These are phyloP conservation scores for Luffia ferchaultella DNA, from an alignment of 2,888 invertebrate species.

Conservation along the genomic window DNA sequence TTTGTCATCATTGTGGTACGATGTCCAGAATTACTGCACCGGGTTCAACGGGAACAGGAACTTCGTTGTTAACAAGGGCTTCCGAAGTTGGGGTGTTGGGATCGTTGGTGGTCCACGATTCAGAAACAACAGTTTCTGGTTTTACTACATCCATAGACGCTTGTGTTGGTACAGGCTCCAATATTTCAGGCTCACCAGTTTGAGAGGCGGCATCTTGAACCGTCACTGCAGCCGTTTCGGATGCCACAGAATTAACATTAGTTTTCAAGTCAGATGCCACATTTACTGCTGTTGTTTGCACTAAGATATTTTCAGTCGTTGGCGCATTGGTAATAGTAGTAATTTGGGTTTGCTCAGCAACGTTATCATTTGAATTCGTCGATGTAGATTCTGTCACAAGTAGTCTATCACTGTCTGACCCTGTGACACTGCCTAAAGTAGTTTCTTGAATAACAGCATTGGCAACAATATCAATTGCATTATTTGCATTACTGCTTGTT, in stretches of 20 bases:
- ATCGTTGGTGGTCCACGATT: constrained; percentile 2
- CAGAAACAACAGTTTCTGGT: background rate
- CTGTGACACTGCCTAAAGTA: no score
- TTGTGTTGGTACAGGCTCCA: background rate
- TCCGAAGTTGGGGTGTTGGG: background rate
- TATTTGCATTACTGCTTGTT: no score
- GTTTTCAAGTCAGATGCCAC: background rate
- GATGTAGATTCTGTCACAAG: background rate
- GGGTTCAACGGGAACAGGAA: constrained; percentile 27
- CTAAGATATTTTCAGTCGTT: background rate
- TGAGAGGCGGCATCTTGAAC: background rate
- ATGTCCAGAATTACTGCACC: constrained; percentile 43
- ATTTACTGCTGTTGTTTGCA: background rate
- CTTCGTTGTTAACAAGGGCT: constrained; percentile 1
- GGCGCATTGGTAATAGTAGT: background rate
- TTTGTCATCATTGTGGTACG: constrained; percentile 13
- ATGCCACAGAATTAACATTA: background rate
- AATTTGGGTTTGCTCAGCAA: background rate
- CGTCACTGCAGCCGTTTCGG: background rate
- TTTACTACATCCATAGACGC: background rate
- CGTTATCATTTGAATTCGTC: background rate
- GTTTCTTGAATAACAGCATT: no score
- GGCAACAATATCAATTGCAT: no score
- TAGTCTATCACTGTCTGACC: background rate
- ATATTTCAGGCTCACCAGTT: background rate